Evolutionary conservation across 2,888 invertebrate species (phyloP).

Genomic region (Parnassius smintheus): DNA sequence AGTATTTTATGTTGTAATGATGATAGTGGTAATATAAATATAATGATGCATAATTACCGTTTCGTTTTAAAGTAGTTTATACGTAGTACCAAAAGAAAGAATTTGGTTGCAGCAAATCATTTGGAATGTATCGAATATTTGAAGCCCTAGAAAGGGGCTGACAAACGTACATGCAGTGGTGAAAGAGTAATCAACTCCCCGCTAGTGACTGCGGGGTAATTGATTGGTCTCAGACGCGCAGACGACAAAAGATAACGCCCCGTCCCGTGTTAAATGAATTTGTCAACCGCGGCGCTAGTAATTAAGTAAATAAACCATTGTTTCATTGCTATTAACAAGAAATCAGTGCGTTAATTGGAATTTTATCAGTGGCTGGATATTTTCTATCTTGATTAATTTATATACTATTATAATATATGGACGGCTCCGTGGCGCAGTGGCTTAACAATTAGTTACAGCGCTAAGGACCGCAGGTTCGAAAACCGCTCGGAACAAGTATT

Average conservation of each 20-base stretch:
- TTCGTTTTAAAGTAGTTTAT: no score
- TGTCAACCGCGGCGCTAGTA: conserved; percentile 72
- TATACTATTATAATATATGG: no score
- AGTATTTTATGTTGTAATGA: no score
- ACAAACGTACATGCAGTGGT: conserved; percentile 48
- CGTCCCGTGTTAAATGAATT: conserved; percentile 68
- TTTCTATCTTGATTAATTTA: conserved; percentile 13
- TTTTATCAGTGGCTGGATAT: conserved; percentile 33
- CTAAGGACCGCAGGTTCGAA: no score
- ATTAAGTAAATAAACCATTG: conserved; percentile 73
- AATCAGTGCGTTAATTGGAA: conserved; percentile 36
- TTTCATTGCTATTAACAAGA: conserved; percentile 44
- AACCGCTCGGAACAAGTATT: no score
- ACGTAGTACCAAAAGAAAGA: no score
- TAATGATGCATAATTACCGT: no score
- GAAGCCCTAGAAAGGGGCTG: conserved; percentile 42
- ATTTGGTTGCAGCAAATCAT: background rate
- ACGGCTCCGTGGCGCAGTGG: no score
- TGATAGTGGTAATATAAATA: no score
- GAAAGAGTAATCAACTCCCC: conserved; percentile 64
- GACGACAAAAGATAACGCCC: conserved; percentile 74
- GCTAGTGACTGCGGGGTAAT: conserved; percentile 60
- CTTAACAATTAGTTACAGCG: no score
- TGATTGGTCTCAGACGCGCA: conserved; percentile 72
- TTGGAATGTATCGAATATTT: conserved; percentile 15